Evolutionary conservation across 2,113 vertebrate species (phyloP).

Genomic region (Chitala chitala): DNA sequence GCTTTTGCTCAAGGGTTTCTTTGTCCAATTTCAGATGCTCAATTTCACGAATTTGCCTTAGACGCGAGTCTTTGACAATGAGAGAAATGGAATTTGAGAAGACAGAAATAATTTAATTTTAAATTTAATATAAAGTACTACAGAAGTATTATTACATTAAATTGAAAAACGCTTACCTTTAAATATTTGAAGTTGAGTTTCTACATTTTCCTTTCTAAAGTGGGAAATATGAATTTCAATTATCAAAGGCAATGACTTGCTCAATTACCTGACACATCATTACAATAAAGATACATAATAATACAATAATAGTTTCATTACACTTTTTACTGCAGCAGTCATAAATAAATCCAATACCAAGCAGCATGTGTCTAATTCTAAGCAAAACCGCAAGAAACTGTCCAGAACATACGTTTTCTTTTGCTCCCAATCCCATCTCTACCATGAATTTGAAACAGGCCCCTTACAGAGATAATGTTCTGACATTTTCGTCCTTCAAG

Average conservation of each 20-base stretch:
- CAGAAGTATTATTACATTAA: no score
- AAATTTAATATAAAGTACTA: no score
- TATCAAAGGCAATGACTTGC: no score
- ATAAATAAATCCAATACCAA: no score
- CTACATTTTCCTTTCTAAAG: slow-evolving; percentile 11
- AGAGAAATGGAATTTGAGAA: background rate
- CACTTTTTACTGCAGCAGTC: no score
- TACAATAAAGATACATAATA: no score
- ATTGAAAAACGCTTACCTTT: slow-evolving; percentile 68
- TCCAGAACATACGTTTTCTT: no score
- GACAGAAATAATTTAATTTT: background rate
- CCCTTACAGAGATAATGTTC: background rate
- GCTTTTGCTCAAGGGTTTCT: slow-evolving; percentile 64
- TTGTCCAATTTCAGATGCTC: slow-evolving; percentile 74
- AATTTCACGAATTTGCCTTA: slow-evolving; percentile 69
- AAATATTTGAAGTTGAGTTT: slow-evolving; percentile 67
- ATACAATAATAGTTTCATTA: no score
- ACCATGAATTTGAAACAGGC: background rate
- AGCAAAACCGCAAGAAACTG: no score
- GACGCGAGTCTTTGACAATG: slow-evolving; percentile 64
- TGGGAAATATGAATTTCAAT: slow-evolving; percentile 21
- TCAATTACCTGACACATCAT: no score
- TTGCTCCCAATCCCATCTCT: no score
- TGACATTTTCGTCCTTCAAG: background rate
- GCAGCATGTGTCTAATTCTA: no score